A percentile compares a stretch with the other conserved stretches of the same genome.
Evolutionary conservation across 2,113 vertebrate genomes (phyloP).

Genomic region (Clarias gariepinus): DNA sequence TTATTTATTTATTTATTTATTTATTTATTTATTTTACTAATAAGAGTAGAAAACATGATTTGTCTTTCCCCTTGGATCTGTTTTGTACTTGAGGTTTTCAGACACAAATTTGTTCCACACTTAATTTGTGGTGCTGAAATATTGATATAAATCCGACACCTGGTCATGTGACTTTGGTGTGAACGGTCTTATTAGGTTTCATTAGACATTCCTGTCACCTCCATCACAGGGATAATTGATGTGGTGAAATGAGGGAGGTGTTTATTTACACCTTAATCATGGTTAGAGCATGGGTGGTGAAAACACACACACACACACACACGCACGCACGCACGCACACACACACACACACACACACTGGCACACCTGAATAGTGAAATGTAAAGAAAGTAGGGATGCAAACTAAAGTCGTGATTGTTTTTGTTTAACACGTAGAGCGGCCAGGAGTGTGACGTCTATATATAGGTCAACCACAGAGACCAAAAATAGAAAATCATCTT

Average conservation of each 20-base stretch:
- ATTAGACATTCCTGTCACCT: not conserved
- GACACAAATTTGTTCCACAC: not conserved
- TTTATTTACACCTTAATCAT: not conserved
- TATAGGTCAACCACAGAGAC: not conserved
- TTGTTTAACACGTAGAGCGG: not conserved
- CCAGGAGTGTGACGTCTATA: not conserved
- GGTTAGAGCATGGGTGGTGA: too few relatives aligned
- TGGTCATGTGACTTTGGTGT: not conserved
- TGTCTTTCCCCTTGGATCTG: not conserved
- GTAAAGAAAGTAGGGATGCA: not conserved
- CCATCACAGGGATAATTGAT: not conserved
- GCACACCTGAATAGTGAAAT: not conserved
- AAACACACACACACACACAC: not conserved
- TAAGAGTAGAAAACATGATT: not conserved
- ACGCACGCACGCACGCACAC: not conserved
- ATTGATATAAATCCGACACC: not conserved
- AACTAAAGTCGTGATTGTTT: not conserved
- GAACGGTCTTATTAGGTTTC: not conserved
- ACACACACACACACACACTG: not conserved
- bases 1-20: not conserved
- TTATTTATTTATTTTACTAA: not conserved
- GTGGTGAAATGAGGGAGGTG: not conserved
- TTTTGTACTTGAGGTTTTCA: not conserved
- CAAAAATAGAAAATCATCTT: not conserved
- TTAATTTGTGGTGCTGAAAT: not conserved